These are phyloP conservation scores for Tryphoninae sp. DNA, from an alignment of 2,888 invertebrate genomes.

Conservation along the genomic window DNA sequence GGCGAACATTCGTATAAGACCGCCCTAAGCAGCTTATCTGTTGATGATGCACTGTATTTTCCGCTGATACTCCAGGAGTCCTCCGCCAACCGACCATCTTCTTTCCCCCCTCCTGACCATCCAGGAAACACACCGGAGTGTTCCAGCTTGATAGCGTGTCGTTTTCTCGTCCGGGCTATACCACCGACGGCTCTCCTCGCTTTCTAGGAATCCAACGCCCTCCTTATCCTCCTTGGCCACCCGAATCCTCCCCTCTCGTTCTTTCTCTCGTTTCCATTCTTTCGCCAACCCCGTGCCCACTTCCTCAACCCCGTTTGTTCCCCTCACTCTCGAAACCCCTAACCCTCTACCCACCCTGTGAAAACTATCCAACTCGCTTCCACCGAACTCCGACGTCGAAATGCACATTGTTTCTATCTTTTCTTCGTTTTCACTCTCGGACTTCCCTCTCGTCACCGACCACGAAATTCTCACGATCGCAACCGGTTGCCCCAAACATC, in stretches of 20 bases:
- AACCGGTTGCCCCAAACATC: slow-evolving; percentile 38
- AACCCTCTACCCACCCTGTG: background rate
- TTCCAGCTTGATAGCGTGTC: slow-evolving; percentile 77
- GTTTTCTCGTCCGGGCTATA: slow-evolving; percentile 67
- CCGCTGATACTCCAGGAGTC: slow-evolving; percentile 68
- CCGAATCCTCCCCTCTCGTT: slow-evolving; percentile 45
- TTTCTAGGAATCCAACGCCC: background rate
- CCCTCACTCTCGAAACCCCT: slow-evolving; percentile 8
- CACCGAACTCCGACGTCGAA: slow-evolving; percentile 13
- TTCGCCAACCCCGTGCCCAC: slow-evolving; percentile 10
- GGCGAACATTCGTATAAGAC: slow-evolving; percentile 73
- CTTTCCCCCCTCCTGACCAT: background rate
- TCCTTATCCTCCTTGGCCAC: slow-evolving; percentile 59
- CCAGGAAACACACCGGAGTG: slow-evolving; percentile 70
- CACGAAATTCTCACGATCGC: slow-evolving; percentile 17
- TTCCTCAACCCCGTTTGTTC: slow-evolving; percentile 12
- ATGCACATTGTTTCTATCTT: slow-evolving; percentile 36
- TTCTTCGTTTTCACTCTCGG: slow-evolving; percentile 32
- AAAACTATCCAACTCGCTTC: slow-evolving; percentile 14
- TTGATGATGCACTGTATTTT: slow-evolving; percentile 79
- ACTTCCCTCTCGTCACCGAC: background rate
- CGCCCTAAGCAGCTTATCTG: slow-evolving; percentile 78
- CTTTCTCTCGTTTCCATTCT: slow-evolving; percentile 30
- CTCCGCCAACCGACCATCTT: slow-evolving; percentile 11
- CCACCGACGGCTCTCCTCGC: slow-evolving; percentile 8